Evolutionary conservation across 2,113 vertebrate genomes (phyloP), one percentile per base, ranked within the genome.

Genomic region (Paracanthobrama guichenoti): DNA sequence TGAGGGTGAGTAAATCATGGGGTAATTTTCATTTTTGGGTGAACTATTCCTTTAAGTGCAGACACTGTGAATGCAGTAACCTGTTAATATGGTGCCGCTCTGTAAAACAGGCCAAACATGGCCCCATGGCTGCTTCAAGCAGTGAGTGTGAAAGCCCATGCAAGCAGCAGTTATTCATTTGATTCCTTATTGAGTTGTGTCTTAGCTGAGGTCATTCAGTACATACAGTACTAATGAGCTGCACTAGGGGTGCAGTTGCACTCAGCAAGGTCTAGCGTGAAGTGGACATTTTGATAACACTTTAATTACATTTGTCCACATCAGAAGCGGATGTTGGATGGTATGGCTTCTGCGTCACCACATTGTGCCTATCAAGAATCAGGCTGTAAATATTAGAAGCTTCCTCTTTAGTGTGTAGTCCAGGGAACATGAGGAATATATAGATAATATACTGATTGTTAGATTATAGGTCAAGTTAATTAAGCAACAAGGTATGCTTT

Each of bases 261-360:
- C 66, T 82, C 22, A n/a, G 66, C 22, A 9, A 82, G 64, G 79
- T 82, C 71, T 82, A 71, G 79, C 66, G 67, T 82, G 60, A 69
- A 82, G 79, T 82, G 79, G 66, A 82, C 66, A 39, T 57, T 82
- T 71, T 82, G 66, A 82, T 82, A 82, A 82, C 66, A 82, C 79
- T 80, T n/a, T 80, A 80, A 80, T 80, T 71, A 82, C 79, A 55
- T 82, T 82, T 82, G 46, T 82, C 44, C 31, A 71, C 46, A 82
- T 71, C 79, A 57, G 79, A 82, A 48, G 79, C 79, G 66, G 79
- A 57, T 71, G 79, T 67, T 50, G 22, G 53, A 35, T 46, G 77
- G 42, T 24, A 46, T 9, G n/a, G 67, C 78, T 80, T 80, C 60
- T 66, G 60, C 60, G 16, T 66, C 42, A 67, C 60, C 31, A 11